Evolutionary conservation across 1,140 invertebrate species (phyloP), one percentile per base, ranked within the genome.

Genomic region (Popillia japonica): DNA sequence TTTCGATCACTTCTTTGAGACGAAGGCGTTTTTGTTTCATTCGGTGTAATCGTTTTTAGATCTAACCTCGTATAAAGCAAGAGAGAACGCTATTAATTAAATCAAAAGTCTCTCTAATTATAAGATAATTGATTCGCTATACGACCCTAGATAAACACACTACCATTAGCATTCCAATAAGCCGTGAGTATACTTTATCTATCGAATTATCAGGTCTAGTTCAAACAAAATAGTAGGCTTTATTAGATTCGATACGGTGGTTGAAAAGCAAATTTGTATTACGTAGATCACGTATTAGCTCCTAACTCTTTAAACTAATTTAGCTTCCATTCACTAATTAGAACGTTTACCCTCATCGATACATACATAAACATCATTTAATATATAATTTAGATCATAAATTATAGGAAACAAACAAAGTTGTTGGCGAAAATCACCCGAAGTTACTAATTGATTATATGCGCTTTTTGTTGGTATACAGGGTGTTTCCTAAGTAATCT

Each of bases 181-280:
- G 44, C 44, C n/a, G 2, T 48, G n/a, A 17, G n/a, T 10, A 17
- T 48, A 48, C 44, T 48, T 48, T 48, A 48, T 48, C 44, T 48
- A 14, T 10, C 27, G 8, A 11, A 68, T 68, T 34, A 68, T 27
- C 11, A 22, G 20, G 61, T 34, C 61, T 68, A 68, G 27, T 68
- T 68, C 22, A 23, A 68, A 68, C 61, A 34, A 68, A 68, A 68
- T 68, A 68, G 61, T 68, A 68, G 61, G 61, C 61, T 68, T 68
- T 34, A 68, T 68, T 68, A 68, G 11, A 68, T 68, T 20, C 61
- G 20, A 23, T 34, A 34, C 27, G 17, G 61, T 22, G 61, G 61
- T 27, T 27, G 22, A 27, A 34, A 27, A 22, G 11, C 61, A 68
- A 68, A 68, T 68, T 68, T 68, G 9, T 68, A 68, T 68, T 68